Evolutionary conservation across 2,888 invertebrate genomes (phyloP), one percentile per base, ranked within the genome.

Genomic region (Apamea monoglypha): DNA sequence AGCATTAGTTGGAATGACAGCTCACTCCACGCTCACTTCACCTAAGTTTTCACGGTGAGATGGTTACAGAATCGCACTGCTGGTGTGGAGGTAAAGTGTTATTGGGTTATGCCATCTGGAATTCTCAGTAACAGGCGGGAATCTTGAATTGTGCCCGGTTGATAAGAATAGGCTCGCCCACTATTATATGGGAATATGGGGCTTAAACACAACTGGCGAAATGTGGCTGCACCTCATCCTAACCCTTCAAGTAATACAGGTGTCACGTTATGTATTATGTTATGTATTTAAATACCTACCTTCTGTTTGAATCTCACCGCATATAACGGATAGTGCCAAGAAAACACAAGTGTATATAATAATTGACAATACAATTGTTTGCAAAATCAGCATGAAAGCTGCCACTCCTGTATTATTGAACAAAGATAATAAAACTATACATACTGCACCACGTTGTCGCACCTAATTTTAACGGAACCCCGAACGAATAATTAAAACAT

Each of bases 401-500:
- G 18, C 50, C 29, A 77, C 78, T 80, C 18, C 44, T 80, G 50
- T 80, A 56, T 69, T 70, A 75, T 75, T 75, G 8, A 76, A 77
- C 25, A 71, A 70, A 59, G 18, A 81, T 59, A 74, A 67, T 64
- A 74, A 47, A 32, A 10, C 77, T 76, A 76, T 82, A 75, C 50
- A 80, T 74, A 86, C 68, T 29, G n/a, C n/a, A n/a, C n/a, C n/a
- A n/a, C n/a, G n/a, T n/a, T n/a, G 77, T 81, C 40, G 36, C 75
- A 67, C 59, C 73, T 50, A 83, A 84, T 86, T 84, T 85, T 68
- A 85, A 88, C 85, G 81, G 84, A 85, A 80, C 71, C 47, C 44
- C 50, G 61, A 77, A 77, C 80, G 82, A 88, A 88, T 89, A 89
- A 90, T 87, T 87, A 88, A 84, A 89, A 86, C 87, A 87, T 88